Evolutionary conservation across 2,113 vertebrate genomes (phyloP).

Genomic region (Cyanoderma ruficeps): DNA sequence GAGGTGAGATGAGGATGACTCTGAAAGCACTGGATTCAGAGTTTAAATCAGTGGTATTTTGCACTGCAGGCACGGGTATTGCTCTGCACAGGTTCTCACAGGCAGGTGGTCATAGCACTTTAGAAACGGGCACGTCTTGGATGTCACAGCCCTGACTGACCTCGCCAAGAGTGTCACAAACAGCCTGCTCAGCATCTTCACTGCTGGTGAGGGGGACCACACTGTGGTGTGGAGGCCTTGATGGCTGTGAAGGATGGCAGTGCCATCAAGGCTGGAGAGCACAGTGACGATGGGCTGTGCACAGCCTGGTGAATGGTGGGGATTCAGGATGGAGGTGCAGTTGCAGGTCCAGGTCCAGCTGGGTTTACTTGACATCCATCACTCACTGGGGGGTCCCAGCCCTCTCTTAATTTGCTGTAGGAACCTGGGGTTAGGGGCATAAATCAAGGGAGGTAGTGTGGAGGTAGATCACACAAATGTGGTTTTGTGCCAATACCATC

Average conservation of each 20-base stretch:
- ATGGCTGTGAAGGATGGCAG: accelerated
- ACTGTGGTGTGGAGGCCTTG: too few species aligned
- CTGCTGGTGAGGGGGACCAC: background rate
- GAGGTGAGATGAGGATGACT: background rate
- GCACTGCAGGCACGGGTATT: accelerated
- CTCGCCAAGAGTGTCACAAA: accelerated
- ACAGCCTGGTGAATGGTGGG: too few species aligned
- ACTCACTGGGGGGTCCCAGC: background rate
- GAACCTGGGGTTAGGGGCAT: background rate
- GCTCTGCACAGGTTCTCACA: accelerated
- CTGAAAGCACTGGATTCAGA: background rate
- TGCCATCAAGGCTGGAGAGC: background rate
- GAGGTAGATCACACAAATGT: background rate
- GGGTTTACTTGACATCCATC: background rate
- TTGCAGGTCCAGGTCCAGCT: background rate
- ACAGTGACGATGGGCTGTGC: background rate
- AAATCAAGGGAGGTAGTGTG: background rate
- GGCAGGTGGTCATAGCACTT: background rate
- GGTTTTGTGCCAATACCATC: background rate
- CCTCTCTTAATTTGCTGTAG: background rate
- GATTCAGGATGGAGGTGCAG: background rate
- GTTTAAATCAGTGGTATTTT: background rate
- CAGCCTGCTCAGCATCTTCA: background rate
- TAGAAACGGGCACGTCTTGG: background rate
- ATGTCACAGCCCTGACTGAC: background rate